Evolutionary conservation across 1,140 invertebrate species (phyloP).

Genomic region (Oscheius sp.): DNA sequence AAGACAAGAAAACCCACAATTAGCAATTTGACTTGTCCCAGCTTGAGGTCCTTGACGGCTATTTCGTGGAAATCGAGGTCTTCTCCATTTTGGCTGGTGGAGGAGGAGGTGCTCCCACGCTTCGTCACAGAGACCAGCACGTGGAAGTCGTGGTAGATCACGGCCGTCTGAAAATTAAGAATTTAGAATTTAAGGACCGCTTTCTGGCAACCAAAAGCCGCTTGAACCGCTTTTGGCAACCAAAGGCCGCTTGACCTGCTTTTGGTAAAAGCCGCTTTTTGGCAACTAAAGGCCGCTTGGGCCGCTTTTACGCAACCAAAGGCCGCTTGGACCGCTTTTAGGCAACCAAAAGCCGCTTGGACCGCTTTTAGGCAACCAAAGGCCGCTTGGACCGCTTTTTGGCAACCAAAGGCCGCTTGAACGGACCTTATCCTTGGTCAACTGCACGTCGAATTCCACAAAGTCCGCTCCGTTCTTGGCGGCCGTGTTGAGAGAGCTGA

Average conservation of each 20-base stretch:
- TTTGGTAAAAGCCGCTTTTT: no score
- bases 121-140: conserved; percentile 58
- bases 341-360: no score
- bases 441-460: conserved; percentile 60
- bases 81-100: neutral
- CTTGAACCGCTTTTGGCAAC: no score
- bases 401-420: conserved; percentile 44
- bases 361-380: no score
- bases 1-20: conserved; percentile 17
- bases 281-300: no score
- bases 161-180: conserved; percentile 31
- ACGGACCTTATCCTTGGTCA: conserved; percentile 56
- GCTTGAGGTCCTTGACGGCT: conserved; percentile 58
- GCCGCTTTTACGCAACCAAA: no score
- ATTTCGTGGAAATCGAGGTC: conserved; percentile 54
- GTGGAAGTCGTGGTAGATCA: conserved; percentile 60
- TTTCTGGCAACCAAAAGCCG: no score
- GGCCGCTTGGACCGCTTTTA: no score
- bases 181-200: neutral
- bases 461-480: conserved; percentile 58
- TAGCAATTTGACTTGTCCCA: conserved; percentile 50
- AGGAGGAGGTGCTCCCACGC: neutral
- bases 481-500: conserved; percentile 57
- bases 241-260: no score
- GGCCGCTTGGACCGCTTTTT: no score